Evolutionary conservation across 1,140 invertebrate genomes (phyloP), one percentile per base, ranked within the genome.

Genomic region (Tachypleus tridentatus): DNA sequence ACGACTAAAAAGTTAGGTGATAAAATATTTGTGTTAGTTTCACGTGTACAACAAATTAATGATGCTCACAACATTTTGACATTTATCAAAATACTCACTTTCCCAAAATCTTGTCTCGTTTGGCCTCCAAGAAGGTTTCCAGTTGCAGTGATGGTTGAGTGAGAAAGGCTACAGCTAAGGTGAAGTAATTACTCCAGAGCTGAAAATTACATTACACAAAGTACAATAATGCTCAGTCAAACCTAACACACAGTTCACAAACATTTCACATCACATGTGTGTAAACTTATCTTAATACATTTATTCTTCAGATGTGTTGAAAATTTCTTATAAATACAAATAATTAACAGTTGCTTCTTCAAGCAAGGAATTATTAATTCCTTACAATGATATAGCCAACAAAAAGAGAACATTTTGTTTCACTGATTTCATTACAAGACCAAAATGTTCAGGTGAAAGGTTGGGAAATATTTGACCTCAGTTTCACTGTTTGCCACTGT

Each of bases 101-200:
- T 72, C 85, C 83, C 29, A 89, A 79, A 52, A 91, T 86, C 72
- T 88, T 88, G 62, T 87, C 83, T 3, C 86, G 77, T 74, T 93
- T 93, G 0, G 85, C 84, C 65, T 86, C 82, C 7, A 87, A 86
- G 74, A 92, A 92, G 62, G 86, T 85, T 73, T 93, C 91, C 49
- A 94, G 77, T 74, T 95, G 92, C 50, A 95, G 77, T 47, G 87
- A 85, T 3, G 88, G 85, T 75, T 95, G 92, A 0, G 90, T 93
- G 6, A 95, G 78, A 77, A 94, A 95, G 8, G 87, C 83, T 4
- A 95, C 91, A 3, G 89, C 86, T 58, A 93, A 80, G 73, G 88
- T 89, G 72, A 96, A 93, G 76, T 93, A 96, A 70, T 85, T 88
- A 69, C 85, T 90, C 92, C 92, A 96, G 4, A 93, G 79, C 80